Base-by-base conservation (phyloP, 2,888 invertebrate species). In the Syrphus vitripennis region DNA sequence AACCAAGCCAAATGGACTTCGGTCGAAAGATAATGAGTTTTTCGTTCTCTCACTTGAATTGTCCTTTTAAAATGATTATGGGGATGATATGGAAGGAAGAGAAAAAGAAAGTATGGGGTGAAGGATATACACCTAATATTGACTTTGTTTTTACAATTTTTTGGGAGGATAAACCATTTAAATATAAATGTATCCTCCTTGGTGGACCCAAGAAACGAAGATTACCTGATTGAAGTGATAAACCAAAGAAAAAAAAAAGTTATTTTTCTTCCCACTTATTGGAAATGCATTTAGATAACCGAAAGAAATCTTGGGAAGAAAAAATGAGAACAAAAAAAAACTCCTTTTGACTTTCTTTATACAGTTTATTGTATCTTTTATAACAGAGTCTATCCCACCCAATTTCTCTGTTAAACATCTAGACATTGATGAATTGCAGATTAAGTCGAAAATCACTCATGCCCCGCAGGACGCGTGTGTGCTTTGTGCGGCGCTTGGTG, bases 371-470 rank as follows among this genome's bases (percentile, higher is more conserved):
- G 24, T 75, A 21, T 76, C 14, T 59, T 21, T 31, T 29, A 16
- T 31, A 29, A 29, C 0, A 19, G 10, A 53, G 31, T 31, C 19
- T 3, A 34, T 26, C 45, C 59, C 82, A 86, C 65, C 86, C 82
- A 70, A 78, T 77, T 50, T 57, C 45, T 65, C 86, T 74, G 86
- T 87, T 87, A 87, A 65, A 84, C 59, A 87, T 87, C 88, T 87
- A 83, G 92, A 92, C 92, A 92, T 90, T 92, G 92, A 92, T 92
- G 91, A 91, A 92, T 92, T 91, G 91, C 91, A 90, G 91, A 90
- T 92, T 92, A 91, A 91, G 91, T 91, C 91, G 90, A 90, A 90
- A 90, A 91, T 91, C 91, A 89, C 88, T 91, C 90, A 91, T 90
- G 90, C 82, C 86, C 77, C 63, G 63, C 75, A 70, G 72, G 69